A percentile compares a stretch with the other conserved stretches of the same genome.
These are phyloP conservation scores for Smittia sp. DNA, from an alignment of 2,888 invertebrate genomes.

Conservation along the genomic window DNA sequence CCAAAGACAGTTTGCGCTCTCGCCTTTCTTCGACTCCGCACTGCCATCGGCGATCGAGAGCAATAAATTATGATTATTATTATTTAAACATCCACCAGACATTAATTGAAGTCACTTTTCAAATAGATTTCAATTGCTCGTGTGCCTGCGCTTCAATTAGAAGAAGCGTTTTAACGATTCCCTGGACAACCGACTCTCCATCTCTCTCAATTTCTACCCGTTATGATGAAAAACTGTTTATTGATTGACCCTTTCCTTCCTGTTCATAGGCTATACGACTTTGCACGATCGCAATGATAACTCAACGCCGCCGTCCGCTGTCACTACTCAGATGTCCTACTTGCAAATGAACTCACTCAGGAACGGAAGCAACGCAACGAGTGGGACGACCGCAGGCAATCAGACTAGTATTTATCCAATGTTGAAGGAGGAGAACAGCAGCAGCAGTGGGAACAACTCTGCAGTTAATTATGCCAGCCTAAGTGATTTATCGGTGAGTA, in stretches of 20 bases:
- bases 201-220: constrained; percentile 5
- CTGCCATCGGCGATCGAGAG: constrained; percentile 23
- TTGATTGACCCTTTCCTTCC: constrained; percentile 40
- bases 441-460: constrained; percentile 43
- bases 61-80: constrained; percentile 42
- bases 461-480: constrained; percentile 37
- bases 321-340: constrained; percentile 41
- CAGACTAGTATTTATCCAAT: constrained; percentile 39
- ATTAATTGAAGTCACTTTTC: constrained; percentile 39
- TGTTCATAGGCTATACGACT: constrained; percentile 48
- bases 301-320: constrained; percentile 48
- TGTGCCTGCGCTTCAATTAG: constrained; percentile 35
- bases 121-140: constrained; percentile 22
- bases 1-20: constrained; percentile 34
- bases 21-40: not conserved
- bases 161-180: constrained; percentile 4
- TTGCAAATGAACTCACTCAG: constrained; percentile 40
- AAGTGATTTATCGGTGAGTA: constrained; percentile 41
- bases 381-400: constrained; percentile 19
- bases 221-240: constrained; percentile 37
- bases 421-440: constrained; percentile 45
- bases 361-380: constrained; percentile 33
- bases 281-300: constrained; percentile 51
- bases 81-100: constrained; percentile 41
- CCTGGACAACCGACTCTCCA: not conserved